These are phyloP conservation scores for Apis dorsata DNA, from an alignment of 1,140 invertebrate species.

Conservation along the genomic window DNA sequence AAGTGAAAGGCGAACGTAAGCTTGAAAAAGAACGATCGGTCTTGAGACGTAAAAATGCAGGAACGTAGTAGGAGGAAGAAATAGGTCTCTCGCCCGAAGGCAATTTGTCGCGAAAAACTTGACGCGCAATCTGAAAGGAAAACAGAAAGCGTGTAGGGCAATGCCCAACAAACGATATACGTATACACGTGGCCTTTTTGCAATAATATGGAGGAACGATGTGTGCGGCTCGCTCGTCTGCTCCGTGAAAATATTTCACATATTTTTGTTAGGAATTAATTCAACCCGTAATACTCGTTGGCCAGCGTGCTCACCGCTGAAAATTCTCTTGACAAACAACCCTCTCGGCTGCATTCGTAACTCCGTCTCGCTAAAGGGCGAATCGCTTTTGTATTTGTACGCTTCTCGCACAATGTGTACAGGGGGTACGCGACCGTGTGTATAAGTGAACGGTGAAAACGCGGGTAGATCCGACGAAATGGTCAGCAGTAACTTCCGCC, in stretches of 20 bases:
- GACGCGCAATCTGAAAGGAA: constrained; percentile 66
- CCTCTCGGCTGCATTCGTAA: constrained; percentile 45
- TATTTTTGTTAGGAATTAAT: constrained; percentile 70
- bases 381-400: constrained; percentile 24
- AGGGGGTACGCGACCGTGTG: not conserved
- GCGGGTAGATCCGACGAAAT: constrained; percentile 47
- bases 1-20: not conserved
- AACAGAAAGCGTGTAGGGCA: constrained; percentile 49
- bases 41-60: too few species aligned
- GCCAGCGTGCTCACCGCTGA: constrained; percentile 56
- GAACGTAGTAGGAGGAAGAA: not conserved
- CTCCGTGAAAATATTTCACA: constrained; percentile 64
- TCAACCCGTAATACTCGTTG: constrained; percentile 62
- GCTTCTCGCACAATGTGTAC: constrained; percentile 16
- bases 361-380: constrained; percentile 43
- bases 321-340: constrained; percentile 68
- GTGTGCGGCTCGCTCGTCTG: constrained; percentile 29
- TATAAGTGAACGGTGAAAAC: constrained; percentile 30
- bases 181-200: constrained; percentile 38
- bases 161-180: constrained; percentile 53
- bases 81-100: constrained; percentile 16
- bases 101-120: constrained; percentile 60
- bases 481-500: constrained; percentile 54
- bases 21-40: not conserved
- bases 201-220: not conserved